Evolutionary conservation across 1,140 invertebrate species (phyloP).

Genomic region (Drosophila chauvacae): DNA sequence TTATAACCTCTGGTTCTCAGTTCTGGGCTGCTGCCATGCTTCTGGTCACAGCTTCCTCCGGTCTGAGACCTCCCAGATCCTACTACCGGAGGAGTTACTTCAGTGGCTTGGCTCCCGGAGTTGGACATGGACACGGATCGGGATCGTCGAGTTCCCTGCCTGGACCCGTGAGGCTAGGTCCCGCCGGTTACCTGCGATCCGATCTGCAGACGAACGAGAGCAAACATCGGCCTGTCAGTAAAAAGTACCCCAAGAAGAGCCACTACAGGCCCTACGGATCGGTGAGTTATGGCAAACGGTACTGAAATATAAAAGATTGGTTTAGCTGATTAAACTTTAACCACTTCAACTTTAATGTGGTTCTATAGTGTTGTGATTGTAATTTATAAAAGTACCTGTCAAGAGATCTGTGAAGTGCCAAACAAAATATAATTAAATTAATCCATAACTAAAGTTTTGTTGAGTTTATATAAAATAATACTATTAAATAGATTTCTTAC

Average conservation of each 20-base stretch:
- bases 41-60: conserved; percentile 30
- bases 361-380: background rate
- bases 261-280: conserved; percentile 69
- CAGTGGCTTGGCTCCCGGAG: conserved; percentile 32
- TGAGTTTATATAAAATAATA: too few relatives aligned
- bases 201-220: conserved; percentile 76
- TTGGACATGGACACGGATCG: conserved; percentile 16
- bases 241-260: conserved; percentile 72
- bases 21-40: conserved; percentile 52
- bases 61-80: conserved; percentile 54
- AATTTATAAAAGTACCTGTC: background rate
- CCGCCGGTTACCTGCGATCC: conserved; percentile 44
- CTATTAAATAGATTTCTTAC: too few relatives aligned
- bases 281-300: conserved; percentile 44
- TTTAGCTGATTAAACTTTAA: too few relatives aligned
- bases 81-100: conserved; percentile 68
- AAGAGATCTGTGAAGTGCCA: background rate
- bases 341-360: background rate
- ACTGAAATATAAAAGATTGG: background rate
- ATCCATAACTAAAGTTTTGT: too few relatives aligned
- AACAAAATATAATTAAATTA: too few relatives aligned
- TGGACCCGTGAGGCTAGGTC: conserved; percentile 49
- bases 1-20: conserved; percentile 19
- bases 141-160: conserved; percentile 42
- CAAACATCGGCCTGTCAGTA: conserved; percentile 65